phyloP scores from a whole-genome alignment of 1,140 invertebrate genomes.

The Drosophila sechellia region DNA sequence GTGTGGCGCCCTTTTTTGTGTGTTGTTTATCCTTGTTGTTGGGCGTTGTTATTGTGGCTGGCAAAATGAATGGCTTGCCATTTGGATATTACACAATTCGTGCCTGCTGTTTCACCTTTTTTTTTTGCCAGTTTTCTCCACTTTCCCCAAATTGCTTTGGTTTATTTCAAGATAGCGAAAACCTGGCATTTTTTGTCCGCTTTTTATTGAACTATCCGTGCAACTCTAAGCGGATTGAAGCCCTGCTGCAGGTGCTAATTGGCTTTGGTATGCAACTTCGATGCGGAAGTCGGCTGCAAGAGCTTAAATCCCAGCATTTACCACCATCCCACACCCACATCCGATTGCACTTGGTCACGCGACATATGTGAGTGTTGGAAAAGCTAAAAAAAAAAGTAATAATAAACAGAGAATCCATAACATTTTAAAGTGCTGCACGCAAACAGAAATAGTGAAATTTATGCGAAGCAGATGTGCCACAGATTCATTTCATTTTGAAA shows the following conservation, averaged over 20 bases:
- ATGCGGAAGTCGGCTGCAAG: conserved; percentile 46
- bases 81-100: conserved; percentile 61
- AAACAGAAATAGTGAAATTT: not conserved
- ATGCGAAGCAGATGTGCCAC: too few relatives aligned
- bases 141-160: conserved; percentile 25
- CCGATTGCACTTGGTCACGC: conserved; percentile 56
- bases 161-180: conserved; percentile 17
- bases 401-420: not conserved
- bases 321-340: conserved; percentile 27
- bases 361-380: conserved; percentile 16
- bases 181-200: not conserved
- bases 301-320: conserved; percentile 43
- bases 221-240: conserved; percentile 38
- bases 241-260: conserved; percentile 46
- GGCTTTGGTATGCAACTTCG: conserved; percentile 41
- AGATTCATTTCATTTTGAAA: too few relatives aligned
- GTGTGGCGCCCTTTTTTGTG: conserved; percentile 21
- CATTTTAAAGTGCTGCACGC: conserved; percentile 35
- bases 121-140: conserved; percentile 2
- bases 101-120: conserved; percentile 22
- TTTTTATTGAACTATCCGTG: conserved; percentile 19
- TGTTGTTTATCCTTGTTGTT: conserved; percentile 30
- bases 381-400: conserved; percentile 2
- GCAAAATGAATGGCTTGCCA: conserved; percentile 55
- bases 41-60: conserved; percentile 35